Conservation (phyloP, 1,140 invertebrate species). For the Sesamia nonagrioides region DNA sequence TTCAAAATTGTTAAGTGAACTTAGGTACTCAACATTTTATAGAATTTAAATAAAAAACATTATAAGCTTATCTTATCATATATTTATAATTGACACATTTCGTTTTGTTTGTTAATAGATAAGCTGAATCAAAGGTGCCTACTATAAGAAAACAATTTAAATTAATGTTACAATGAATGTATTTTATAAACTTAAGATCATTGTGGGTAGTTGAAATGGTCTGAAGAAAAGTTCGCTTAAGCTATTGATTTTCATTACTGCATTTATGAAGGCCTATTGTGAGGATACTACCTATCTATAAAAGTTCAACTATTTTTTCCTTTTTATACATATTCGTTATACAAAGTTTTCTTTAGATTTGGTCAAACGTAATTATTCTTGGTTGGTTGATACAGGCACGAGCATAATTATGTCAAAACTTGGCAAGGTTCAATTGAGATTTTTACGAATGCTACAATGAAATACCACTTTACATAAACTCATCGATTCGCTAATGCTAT, state of each 20-base stretch:
- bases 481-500: too few relatives aligned
- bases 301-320: too few relatives aligned
- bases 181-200: constrained; percentile 11
- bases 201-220: not conserved
- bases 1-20: constrained; percentile 9
- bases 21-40: not conserved
- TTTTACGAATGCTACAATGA: too few relatives aligned
- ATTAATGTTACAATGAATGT: constrained; percentile 31
- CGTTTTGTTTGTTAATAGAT: constrained; percentile 55
- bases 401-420: too few relatives aligned
- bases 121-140: constrained; percentile 83
- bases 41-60: not conserved
- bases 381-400: too few relatives aligned
- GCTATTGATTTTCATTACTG: not conserved
- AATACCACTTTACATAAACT: too few relatives aligned
- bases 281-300: too few relatives aligned
- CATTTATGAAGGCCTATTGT: constrained; percentile 5
- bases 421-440: too few relatives aligned
- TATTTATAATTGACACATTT: constrained; percentile 61
- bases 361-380: too few relatives aligned
- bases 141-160: constrained; percentile 53
- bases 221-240: not conserved
- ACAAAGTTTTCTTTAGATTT: too few relatives aligned
- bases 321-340: too few relatives aligned
- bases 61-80: not conserved